Base-by-base conservation (phyloP, 2,797 vertebrate species). In the Pelobates cultripes region DNA sequence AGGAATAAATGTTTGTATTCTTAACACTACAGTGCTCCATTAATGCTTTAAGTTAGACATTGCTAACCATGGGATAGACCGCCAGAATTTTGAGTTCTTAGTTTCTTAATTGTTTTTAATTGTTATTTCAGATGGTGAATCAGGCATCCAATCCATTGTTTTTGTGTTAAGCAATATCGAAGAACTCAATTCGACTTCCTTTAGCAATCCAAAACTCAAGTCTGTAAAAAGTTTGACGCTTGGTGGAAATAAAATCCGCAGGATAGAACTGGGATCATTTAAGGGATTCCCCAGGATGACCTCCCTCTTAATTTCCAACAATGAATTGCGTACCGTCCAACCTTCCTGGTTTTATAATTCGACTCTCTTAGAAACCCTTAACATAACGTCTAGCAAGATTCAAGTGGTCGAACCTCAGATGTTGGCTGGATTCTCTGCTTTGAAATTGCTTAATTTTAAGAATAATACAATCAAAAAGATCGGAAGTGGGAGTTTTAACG, bases 181-280 rank as follows among this genome's bases (percentile, higher is more conserved):
- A 0, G 77, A 86, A 17, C 87, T 95, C 69, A 90, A 91, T 84
- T 79, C 90, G 6, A 88, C 91, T 0, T 83, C 87, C 66, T 90
- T 96, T 7, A 87, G 60, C 42, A 90, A 91, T 41, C 78, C 82
- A 2, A 45, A 44, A 60, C 88, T 96, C 28, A 4, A 40, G 12
- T 92, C 93, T 0, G 86, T 95, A 3, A 90, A 85, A 73, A 87
- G 78, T 3, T 88, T 95, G 40, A 87, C 64, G n/a, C 85, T 93
- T 6, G 17, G 79, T 3, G n/a, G 43, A 0, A 88, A 90, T 0
- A 87, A 85, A 0, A 84, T 94, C 70, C 90, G 88, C 0, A 55
- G 42, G 0, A 86, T 95, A 5, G 69, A 86, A 0, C 78, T 78
- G 0, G 83, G 87, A 4, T 90, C 94, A 14, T 90, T 94, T 28